phyloP scores from a whole-genome alignment of 2,113 vertebrate genomes.

The Hucho hucho region DNA sequence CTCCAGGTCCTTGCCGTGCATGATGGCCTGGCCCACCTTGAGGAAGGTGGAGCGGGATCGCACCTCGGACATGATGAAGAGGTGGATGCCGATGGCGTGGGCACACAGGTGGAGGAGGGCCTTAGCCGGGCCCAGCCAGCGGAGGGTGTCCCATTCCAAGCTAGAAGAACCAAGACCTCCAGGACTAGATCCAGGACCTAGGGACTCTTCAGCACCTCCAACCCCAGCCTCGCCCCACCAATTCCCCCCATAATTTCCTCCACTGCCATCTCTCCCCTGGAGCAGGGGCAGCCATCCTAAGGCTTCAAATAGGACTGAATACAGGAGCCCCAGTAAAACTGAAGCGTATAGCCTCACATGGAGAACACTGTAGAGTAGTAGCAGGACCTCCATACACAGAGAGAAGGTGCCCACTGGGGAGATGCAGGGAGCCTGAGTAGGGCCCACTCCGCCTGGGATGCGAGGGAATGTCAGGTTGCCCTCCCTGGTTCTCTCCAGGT shows the following conservation, averaged over 20 bases:
- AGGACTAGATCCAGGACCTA: not conserved
- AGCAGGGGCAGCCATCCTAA: constrained; percentile 84
- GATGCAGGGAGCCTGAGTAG: constrained; percentile 73
- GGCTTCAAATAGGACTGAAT: constrained; percentile 90
- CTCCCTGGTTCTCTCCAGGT: constrained; percentile 70
- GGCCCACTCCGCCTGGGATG: not conserved
- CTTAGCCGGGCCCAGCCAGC: constrained; percentile 86
- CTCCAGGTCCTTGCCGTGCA: constrained; percentile 97
- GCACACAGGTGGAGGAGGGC: constrained; percentile 91
- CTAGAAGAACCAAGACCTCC: not conserved
- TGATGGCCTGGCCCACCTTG: constrained; percentile 97
- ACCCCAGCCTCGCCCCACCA: constrained; percentile 5
- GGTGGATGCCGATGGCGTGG: constrained; percentile 90
- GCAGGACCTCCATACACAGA: constrained; percentile 90
- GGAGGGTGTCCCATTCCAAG: constrained; percentile 53
- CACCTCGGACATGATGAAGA: constrained; percentile 97
- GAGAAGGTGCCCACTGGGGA: constrained; percentile 95
- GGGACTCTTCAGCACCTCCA: not conserved
- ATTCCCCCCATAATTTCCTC: constrained; percentile 13
- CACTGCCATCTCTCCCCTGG: constrained; percentile 47
- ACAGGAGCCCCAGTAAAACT: constrained; percentile 86
- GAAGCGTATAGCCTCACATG: constrained; percentile 93
- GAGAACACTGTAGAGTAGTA: constrained; percentile 94
- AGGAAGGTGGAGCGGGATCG: constrained; percentile 96
- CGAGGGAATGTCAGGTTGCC: constrained; percentile 9